Conservation (phyloP, 2,113 vertebrate genomes). For the Phalacrocorax brasilianus region DNA sequence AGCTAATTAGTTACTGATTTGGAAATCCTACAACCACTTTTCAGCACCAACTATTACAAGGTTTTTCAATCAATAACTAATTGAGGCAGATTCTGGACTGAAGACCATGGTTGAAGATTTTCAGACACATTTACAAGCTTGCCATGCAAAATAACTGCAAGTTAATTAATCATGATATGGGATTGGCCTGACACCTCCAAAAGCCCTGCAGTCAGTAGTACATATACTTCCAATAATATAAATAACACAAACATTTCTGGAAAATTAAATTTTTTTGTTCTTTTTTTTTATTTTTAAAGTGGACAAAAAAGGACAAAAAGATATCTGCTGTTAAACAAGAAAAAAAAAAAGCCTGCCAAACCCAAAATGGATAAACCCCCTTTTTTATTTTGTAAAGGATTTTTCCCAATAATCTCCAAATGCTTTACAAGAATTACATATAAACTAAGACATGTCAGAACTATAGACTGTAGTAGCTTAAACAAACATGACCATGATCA, state of each 20-base stretch:
- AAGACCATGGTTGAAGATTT: neutral
- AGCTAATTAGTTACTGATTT: neutral
- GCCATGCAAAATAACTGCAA: neutral
- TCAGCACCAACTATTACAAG: neutral
- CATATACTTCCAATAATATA: neutral
- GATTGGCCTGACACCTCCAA: neutral
- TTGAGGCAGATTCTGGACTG: neutral
- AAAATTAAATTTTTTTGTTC: neutral
- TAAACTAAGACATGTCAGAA: neutral
- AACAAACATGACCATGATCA: neutral
- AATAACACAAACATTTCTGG: neutral
- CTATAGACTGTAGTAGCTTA: neutral
- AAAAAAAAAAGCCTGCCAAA: neutral
- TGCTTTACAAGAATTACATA: neutral
- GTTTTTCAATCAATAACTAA: neutral
- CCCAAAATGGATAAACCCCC: fast-evolving
- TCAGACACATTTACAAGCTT: neutral
- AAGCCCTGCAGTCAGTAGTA: neutral
- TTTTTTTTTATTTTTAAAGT: neutral
- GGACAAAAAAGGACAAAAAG: neutral
- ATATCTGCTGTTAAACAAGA: neutral
- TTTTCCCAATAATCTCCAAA: neutral
- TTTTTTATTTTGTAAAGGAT: neutral
- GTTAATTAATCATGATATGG: neutral
- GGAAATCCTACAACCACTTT: neutral